phyloP scores from a whole-genome alignment of 2,888 invertebrate genomes.

The Rhagonycha fulva region DNA sequence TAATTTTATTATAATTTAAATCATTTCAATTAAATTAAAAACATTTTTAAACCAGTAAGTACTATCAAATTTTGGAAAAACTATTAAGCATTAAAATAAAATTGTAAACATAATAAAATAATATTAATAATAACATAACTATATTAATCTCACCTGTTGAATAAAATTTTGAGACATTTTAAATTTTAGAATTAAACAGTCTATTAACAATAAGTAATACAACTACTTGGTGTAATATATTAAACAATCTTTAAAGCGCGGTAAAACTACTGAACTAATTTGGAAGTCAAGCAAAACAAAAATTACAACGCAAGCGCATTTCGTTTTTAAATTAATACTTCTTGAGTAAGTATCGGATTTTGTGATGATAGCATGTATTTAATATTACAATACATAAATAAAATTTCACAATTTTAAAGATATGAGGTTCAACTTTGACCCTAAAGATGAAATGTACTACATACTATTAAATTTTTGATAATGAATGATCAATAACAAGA shows the following conservation, averaged over 20 bases:
- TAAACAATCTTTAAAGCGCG: background rate
- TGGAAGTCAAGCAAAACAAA: background rate
- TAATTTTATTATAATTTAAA: background rate
- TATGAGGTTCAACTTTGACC: background rate
- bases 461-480: no score
- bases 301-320: background rate
- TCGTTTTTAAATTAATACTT: background rate
- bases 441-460: background rate
- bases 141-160: background rate
- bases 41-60: background rate
- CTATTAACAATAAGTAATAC: background rate
- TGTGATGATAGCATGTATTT: background rate
- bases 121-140: background rate
- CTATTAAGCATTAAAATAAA: background rate
- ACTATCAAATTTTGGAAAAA: background rate
- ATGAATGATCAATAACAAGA: background rate
- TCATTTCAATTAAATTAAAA: background rate
- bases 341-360: background rate
- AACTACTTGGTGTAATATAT: background rate
- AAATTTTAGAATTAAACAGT: background rate
- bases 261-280: slow-evolving; percentile 3
- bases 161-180: background rate
- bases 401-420: background rate
- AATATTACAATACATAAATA: background rate
- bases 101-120: background rate